Conservation (phyloP, 2,797 vertebrate species). For the Myotis vivesi region DNA sequence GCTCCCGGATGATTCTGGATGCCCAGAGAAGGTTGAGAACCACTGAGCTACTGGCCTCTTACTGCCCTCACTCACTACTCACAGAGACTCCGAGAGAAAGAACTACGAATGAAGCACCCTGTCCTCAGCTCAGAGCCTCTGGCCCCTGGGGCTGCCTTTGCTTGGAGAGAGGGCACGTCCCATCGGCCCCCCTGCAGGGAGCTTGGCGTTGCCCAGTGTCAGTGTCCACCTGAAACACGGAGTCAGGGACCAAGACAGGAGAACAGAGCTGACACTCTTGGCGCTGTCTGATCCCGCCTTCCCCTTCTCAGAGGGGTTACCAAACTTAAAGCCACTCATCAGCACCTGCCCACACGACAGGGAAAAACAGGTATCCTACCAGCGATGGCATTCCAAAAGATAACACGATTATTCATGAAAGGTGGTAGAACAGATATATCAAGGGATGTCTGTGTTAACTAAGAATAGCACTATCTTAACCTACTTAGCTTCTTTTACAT, state of each 20-base stretch:
- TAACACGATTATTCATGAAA: background rate
- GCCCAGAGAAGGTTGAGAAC: background rate
- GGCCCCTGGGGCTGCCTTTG: background rate
- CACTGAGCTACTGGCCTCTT: background rate
- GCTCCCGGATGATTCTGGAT: background rate
- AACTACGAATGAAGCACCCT: background rate
- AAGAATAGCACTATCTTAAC: background rate
- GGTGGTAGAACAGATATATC: background rate
- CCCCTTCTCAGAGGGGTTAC: background rate
- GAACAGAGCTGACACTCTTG: background rate
- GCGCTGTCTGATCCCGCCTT: background rate
- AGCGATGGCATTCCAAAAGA: background rate
- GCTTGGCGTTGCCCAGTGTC: background rate
- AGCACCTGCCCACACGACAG: background rate
- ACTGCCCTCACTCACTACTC: background rate
- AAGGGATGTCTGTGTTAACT: background rate
- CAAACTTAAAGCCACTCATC: background rate
- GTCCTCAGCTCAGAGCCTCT: background rate
- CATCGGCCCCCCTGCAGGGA: background rate
- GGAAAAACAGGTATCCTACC: background rate
- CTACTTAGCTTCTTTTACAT: background rate
- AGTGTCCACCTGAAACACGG: background rate
- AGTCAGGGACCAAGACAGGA: background rate
- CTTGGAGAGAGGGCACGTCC: background rate
- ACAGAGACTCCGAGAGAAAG: background rate